Evolutionary conservation across 1,140 invertebrate species (phyloP).

Genomic region (Apis laboriosa): DNA sequence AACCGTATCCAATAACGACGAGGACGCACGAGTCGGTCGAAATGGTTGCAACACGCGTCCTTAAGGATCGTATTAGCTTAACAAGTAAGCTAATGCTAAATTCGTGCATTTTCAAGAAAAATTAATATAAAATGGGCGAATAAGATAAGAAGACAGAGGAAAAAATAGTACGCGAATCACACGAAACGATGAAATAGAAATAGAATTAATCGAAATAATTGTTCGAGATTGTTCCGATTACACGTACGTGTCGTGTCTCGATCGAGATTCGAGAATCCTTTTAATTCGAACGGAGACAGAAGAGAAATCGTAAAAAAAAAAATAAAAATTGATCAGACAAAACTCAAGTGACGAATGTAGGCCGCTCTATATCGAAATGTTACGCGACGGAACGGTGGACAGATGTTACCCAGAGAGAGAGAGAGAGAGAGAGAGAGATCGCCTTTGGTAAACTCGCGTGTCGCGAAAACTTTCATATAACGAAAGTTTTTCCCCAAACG

Average conservation of each 20-base stretch:
- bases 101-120: conserved; percentile 1
- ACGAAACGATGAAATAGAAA: background rate
- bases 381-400: background rate
- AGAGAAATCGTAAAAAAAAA: no score
- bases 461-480: conserved; percentile 28
- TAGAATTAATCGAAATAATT: background rate
- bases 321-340: background rate
- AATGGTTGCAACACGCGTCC: conserved; percentile 31
- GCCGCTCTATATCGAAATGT: background rate
- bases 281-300: no score
- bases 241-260: no score
- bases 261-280: no score
- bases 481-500: conserved; percentile 7
- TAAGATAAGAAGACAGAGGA: background rate
- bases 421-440: background rate
- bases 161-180: no score
- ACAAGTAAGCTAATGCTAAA: conserved; percentile 46
- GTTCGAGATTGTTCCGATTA: background rate
- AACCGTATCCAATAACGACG: conserved; percentile 53
- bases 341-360: background rate
- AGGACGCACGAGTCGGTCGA: conserved; percentile 38
- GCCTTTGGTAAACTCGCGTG: background rate
- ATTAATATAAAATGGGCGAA: background rate
- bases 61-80: conserved; percentile 67
- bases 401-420: conserved; percentile 9